Percentiles rank a stretch among this genome's conserved stretches.
Conservation (phyloP, 2,797 vertebrate species). For the Oceanodroma leucorhoa region DNA sequence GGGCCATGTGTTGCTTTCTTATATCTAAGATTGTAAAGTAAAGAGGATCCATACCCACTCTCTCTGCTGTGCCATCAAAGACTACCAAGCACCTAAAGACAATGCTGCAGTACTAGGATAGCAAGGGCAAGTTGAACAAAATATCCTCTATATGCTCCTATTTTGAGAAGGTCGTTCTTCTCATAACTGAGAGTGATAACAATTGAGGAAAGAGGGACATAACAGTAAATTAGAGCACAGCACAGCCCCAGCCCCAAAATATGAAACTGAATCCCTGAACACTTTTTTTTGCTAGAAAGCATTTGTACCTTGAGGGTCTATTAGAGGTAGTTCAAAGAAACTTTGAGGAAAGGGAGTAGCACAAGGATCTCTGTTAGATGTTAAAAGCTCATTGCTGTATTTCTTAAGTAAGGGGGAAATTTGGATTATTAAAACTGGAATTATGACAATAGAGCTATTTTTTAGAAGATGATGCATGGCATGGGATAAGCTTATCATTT, state of each 20-base stretch:
- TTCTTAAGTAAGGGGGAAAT: neutral
- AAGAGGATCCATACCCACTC: neutral
- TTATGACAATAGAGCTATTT: neutral
- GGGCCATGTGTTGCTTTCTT: neutral
- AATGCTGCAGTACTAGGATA: neutral
- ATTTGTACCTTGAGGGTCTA: neutral
- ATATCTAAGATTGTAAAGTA: neutral
- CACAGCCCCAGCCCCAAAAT: neutral
- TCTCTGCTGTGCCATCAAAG: neutral
- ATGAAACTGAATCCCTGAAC: neutral
- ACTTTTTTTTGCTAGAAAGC: neutral
- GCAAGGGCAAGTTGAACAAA: neutral
- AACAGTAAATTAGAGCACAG: neutral
- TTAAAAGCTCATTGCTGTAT: neutral
- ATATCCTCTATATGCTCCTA: neutral
- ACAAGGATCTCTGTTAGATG: neutral
- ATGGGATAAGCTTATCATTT: neutral
- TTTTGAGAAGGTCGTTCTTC: neutral
- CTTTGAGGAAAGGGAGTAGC: neutral
- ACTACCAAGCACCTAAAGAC: neutral
- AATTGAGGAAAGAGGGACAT: neutral
- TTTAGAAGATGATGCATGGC: neutral
- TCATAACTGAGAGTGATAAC: neutral
- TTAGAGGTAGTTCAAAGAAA: neutral
- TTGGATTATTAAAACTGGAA: neutral